Base-by-base conservation (phyloP, 2,888 invertebrate species). In the Drosophila rellima region DNA sequence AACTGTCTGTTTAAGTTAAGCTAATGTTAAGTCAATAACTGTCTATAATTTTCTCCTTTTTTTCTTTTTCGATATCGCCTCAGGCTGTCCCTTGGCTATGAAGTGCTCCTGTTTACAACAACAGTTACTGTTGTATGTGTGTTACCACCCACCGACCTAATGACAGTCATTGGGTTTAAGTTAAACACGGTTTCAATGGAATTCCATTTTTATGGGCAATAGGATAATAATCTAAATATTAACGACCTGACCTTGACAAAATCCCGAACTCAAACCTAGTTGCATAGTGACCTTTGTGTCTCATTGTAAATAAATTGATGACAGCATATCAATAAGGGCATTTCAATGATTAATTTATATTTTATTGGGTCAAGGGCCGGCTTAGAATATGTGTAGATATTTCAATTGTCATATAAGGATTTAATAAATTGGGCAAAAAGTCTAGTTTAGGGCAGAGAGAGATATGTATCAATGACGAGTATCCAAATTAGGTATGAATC, bases 211-310 rank as follows among this genome's bases (percentile, higher is more conserved):
- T 39, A 47, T 63, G 8, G 52, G 26, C 17, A 35, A 52, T 62
- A 15, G 40, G 29, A 70, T 33, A 62, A 29, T 31, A 45, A 71
- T 63, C 57, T 11, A 50, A 55, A 55, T 45, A 50, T 54, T 54
- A 48, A 50, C 57, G 54, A 42, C 35, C 50, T 65, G 73, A 71
- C 71, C 65, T 73, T 72, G 73, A 26, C 48, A 48, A 40, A 31
- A 18, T 7, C 31, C 48, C 13, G 29, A 35, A 35, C 44, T 31
- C 23, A 13, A 13, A 39, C 11, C 17, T 10, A 48, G 44, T 51
- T 45, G 50, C 59, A 31, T 54, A 29, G 44, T 45, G 60, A 72
- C 73, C 59, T 64, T 71, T 60, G 42, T 50, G 54, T 54, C 57
- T 42, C 42, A 71, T 50, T 64, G 48, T 51, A 39, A 48, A 61